phyloP scores from a whole-genome alignment of 2,888 invertebrate species.

The Drymonia ruficornis region DNA sequence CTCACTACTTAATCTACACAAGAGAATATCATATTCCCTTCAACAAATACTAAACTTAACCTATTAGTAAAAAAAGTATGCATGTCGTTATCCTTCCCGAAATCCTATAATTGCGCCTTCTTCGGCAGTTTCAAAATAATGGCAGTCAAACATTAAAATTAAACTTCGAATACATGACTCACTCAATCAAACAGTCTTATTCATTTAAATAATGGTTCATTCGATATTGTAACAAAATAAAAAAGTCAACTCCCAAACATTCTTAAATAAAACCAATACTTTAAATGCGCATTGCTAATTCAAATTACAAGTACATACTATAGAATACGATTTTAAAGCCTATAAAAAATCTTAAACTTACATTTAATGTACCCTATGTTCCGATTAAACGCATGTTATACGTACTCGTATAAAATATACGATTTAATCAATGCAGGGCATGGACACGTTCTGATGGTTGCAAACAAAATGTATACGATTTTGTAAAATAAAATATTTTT shows the following conservation, averaged over 20 bases:
- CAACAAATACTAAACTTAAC: constrained; percentile 48
- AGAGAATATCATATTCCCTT: constrained; percentile 43
- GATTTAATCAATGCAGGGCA: constrained; percentile 76
- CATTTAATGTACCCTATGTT: constrained; percentile 69
- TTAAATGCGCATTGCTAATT: constrained; percentile 70
- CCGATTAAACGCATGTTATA: constrained; percentile 76
- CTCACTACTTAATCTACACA: constrained; percentile 44
- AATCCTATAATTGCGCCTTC: constrained; percentile 43
- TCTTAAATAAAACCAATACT: constrained; percentile 54
- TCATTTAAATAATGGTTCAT: constrained; percentile 59
- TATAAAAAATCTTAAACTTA: constrained; percentile 64
- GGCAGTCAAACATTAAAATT: constrained; percentile 70
- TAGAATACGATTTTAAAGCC: constrained; percentile 71
- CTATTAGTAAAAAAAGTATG: constrained; percentile 45
- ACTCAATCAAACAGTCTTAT: constrained; percentile 78
- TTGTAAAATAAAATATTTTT: constrained; percentile 7
- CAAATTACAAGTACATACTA: constrained; percentile 55
- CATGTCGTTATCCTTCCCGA: constrained; percentile 38
- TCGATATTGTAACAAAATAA: constrained; percentile 51
- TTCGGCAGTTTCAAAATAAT: constrained; percentile 48
- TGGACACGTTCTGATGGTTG: constrained; percentile 18
- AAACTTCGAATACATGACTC: constrained; percentile 61
- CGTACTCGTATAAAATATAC: constrained; percentile 60
- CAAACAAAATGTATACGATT: constrained; percentile 4
- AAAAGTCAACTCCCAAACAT: constrained; percentile 43